These are phyloP conservation scores for Sebastes elongatus DNA, from an alignment of 2,797 vertebrate species.

Conservation along the genomic window DNA sequence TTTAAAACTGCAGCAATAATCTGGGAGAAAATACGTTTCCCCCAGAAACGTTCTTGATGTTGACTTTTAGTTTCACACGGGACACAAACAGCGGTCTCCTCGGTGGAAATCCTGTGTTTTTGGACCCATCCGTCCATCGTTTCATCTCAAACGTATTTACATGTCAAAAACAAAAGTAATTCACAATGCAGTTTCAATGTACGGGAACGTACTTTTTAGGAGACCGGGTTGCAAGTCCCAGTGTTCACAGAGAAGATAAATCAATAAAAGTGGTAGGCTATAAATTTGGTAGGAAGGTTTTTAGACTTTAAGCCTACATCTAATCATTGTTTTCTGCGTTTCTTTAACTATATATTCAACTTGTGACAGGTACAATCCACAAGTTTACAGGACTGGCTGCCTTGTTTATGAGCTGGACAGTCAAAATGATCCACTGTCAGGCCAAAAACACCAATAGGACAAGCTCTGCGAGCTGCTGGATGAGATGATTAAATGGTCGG, in stretches of 20 bases:
- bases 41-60: accelerated
- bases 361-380: not conserved
- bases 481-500: constrained; percentile 41
- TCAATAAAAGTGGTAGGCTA: too few species aligned
- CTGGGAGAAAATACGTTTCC: too few species aligned
- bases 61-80: too few species aligned
- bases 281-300: too few species aligned
- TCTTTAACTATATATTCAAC: not conserved
- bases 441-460: constrained; percentile 27
- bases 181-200: too few species aligned
- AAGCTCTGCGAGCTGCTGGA: not conserved
- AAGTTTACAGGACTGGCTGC: not conserved
- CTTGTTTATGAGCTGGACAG: constrained; percentile 7
- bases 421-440: constrained; percentile 11
- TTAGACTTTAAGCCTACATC: not conserved
- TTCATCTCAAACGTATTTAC: too few species aligned
- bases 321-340: not conserved
- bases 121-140: too few species aligned
- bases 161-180: too few species aligned
- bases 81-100: accelerated
- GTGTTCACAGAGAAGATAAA: too few species aligned
- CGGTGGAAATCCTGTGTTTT: too few species aligned
- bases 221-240: too few species aligned
- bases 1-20: accelerated
- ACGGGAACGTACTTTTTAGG: too few species aligned